Evolutionary conservation across 2,113 vertebrate genomes (phyloP), one percentile per base, ranked within the genome.

Genomic region (Carollia perspicillata): DNA sequence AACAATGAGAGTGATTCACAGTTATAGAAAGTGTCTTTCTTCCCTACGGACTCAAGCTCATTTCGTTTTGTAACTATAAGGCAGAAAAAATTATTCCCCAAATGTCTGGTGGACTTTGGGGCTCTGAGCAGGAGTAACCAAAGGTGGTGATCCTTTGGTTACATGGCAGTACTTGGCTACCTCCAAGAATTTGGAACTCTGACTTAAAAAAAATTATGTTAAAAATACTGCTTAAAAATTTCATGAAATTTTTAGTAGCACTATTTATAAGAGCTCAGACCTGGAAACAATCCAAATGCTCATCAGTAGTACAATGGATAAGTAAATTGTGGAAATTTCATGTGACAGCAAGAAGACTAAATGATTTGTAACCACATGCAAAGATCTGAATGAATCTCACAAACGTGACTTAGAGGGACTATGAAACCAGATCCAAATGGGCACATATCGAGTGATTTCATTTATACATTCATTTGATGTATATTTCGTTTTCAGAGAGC

Each of bases 1-100:
- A 66, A 75, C 91, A 84, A 40, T 12, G 33, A 42, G 72, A 11
- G 44, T 95, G 97, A 97, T 58, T 97, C 96, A 97, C 14, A 53
- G 78, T 72, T 79, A 80, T 14, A 78, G 35, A 91, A 53, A 20
- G 22, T 37, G 13, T 55, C 51, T 79, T 55, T 6, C 49, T 79
- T 12, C 51, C n/a, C 49, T 35, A 22, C 20, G 35, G 28, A 33
- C 49, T 87, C 55, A 88, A 75, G 23, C 20, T 8, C 33, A 16
- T 40, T 86, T 40, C 23, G 40, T 58, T 30, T 49, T 71, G 17
- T 40, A 87, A 47, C 63, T 71, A 47, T 49, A 28, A 17, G 42
- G 28, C 68, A 7, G 51, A 84, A 60, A 77, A 69, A 17, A 9
- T 47, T 10, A 35, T 58, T 68, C 68, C 28, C 47, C 37, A 81